Evolutionary conservation across 2,113 vertebrate genomes (phyloP), one percentile per base, ranked within the genome.

Genomic region (Notechis scutatus): DNA sequence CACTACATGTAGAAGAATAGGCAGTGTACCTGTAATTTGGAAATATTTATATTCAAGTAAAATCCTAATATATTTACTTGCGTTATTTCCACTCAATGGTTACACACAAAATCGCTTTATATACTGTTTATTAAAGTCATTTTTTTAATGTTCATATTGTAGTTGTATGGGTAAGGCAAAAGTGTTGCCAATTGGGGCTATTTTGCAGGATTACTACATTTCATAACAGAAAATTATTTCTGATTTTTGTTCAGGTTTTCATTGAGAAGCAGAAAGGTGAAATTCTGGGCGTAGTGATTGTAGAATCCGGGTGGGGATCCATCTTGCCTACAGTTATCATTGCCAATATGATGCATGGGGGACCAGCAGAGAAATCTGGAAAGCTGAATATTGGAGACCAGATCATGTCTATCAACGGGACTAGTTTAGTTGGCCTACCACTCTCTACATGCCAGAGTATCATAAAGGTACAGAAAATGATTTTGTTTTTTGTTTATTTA

Each of bases 371-470:
- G 96, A 99, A 99, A 91, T 99, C 99, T 1, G 99, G 99, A 15
- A 98, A 98, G 90, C 97, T 99, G 91, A 99, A 99, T 93, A 99
- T 99, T 10, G 99, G 99, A 59, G 99, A 99, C 96, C 99, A 99
- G 97, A 99, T 99, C 93, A 99, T 99, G 99, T 99, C 99, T 15
- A 99, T 99, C 92, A 99, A 99, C 3, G 99, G 99, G 86, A 99
- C 99, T 95, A 99, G 99, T 95, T 97, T 99, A 95, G 99, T 99
- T 96, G 99, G 99, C 55, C 97, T 99, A 89, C 99, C 99, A 3
- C 98, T 99, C 26, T 99, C 99, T n/a, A 99, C 99, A n/a, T 99
- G 99, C 95, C 99, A 99, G 98, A 99, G 98, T 97, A 99, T 99
- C 93, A 99, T 99, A 95, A 99, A 99, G 99, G 99, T 99, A 97